Evolutionary conservation across 1,140 invertebrate genomes (phyloP).

Genomic region (Medauroidea extradentata): DNA sequence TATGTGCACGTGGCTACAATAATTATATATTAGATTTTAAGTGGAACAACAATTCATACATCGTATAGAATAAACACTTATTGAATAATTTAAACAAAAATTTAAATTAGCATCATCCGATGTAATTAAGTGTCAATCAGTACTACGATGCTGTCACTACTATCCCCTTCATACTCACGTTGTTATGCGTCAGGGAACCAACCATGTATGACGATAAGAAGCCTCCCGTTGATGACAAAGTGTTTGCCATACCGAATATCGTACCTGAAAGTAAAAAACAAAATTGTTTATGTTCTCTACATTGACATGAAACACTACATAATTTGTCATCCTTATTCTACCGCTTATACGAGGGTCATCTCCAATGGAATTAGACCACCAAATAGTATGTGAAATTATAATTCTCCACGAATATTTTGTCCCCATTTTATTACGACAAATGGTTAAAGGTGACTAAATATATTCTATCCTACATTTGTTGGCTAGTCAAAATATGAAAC

Average conservation of each 20-base stretch:
- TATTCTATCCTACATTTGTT: no score
- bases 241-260: conserved; percentile 88
- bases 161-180: conserved; percentile 48
- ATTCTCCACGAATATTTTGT: no score
- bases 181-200: conserved; percentile 70
- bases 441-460: no score
- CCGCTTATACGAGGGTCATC: no score
- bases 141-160: not conserved
- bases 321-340: no score
- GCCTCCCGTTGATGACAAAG: conserved; percentile 81
- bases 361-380: no score
- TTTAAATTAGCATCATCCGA: not conserved
- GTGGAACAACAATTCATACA: not conserved
- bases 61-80: not conserved
- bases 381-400: no score
- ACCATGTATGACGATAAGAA: conserved; percentile 81
- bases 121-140: not conserved
- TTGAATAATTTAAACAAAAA: not conserved
- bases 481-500: no score
- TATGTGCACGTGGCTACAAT: not conserved
- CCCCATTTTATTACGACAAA: no score
- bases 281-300: no score
- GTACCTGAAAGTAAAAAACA: conserved; percentile 51
- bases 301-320: no score
- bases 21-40: not conserved